phyloP scores from a whole-genome alignment of 2,113 vertebrate genomes.

The Sinosuthora webbiana region DNA sequence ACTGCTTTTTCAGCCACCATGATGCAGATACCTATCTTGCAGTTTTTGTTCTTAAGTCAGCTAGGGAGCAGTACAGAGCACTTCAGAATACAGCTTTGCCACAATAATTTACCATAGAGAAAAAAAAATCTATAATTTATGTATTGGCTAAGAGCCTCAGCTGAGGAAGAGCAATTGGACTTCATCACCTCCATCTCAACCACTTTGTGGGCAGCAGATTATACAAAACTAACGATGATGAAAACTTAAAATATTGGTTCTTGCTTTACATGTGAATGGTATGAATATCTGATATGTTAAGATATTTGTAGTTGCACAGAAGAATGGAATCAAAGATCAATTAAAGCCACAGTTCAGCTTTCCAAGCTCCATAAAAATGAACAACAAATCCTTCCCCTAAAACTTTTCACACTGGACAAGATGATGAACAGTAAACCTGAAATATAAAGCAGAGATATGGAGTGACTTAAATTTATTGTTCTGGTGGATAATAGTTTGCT shows the following conservation, averaged over 20 bases:
- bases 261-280: neutral
- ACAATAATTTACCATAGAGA: neutral
- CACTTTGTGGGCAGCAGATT: neutral
- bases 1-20: neutral
- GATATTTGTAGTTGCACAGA: neutral
- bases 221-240: neutral
- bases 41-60: neutral
- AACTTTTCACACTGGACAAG: neutral
- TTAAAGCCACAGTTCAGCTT: neutral
- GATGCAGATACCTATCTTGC: neutral
- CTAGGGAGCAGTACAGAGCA: neutral
- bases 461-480: neutral
- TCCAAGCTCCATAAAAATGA: neutral
- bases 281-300: neutral
- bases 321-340: neutral
- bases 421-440: neutral
- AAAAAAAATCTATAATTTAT: neutral
- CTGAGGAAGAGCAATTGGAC: neutral
- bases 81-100: neutral
- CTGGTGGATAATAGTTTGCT: neutral
- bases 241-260: neutral
- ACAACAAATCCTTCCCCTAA: neutral
- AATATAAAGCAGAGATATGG: neutral
- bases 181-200: neutral
- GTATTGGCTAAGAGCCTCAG: neutral